Conservation (phyloP, 37 sponge, comb jelly and placozoan species). For the Crambe crambe region DNA sequence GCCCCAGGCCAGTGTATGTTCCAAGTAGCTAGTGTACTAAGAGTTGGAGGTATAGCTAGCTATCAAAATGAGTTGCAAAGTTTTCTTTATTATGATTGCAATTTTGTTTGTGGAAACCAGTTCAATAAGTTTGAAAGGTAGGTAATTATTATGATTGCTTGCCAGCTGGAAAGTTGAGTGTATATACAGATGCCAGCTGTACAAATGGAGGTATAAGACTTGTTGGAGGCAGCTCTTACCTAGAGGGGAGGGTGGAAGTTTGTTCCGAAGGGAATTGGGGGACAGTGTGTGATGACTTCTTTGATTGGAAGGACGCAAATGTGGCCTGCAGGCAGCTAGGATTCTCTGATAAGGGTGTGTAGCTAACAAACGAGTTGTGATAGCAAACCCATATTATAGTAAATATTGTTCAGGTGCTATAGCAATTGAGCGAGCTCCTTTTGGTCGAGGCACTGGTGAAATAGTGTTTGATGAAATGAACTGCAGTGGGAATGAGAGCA, state of each 20-base stretch:
- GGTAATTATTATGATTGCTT: too few relatives aligned
- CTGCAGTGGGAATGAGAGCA: conserved; percentile 10
- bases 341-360: neutral
- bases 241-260: conserved; percentile 6
- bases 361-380: neutral
- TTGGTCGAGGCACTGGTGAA: neutral
- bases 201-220: neutral
- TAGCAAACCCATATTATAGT: neutral
- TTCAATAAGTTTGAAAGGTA: too few relatives aligned
- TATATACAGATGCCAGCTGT: too few relatives aligned
- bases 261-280: neutral
- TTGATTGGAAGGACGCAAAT: neutral
- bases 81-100: too few relatives aligned
- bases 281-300: neutral
- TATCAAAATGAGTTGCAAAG: too few relatives aligned
- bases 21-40: too few relatives aligned
- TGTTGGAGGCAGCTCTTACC: neutral
- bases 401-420: neutral
- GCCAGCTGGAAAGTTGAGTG: too few relatives aligned
- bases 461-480: conserved; percentile 3
- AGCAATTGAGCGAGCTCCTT: neutral
- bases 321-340: conserved; percentile 4
- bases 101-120: too few relatives aligned
- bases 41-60: too few relatives aligned
- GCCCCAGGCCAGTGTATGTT: too few relatives aligned